A percentile compares a stretch with the other conserved stretches of the same genome.
phyloP scores from a whole-genome alignment of 2,113 vertebrate species.

The Bothrops jararaca region DNA sequence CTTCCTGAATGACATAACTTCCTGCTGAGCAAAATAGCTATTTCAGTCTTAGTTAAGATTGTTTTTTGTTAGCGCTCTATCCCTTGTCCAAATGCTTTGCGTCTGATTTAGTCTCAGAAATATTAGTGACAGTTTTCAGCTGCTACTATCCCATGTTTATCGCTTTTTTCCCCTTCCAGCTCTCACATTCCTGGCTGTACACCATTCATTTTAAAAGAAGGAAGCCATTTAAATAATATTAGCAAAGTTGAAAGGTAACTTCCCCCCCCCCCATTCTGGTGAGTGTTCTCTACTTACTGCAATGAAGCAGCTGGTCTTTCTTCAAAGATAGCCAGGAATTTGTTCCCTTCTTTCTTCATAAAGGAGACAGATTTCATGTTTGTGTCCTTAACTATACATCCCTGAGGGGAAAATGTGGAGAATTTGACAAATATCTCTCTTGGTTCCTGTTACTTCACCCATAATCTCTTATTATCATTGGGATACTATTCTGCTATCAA shows the following conservation, averaged over 20 bases:
- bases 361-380: neutral
- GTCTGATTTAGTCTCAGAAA: neutral
- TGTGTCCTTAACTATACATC: neutral
- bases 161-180: neutral
- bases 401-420: neutral
- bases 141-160: neutral
- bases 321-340: neutral
- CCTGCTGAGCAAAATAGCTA: neutral
- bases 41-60: neutral
- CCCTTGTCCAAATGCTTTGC: neutral
- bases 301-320: neutral
- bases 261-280: neutral
- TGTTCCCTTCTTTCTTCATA: neutral
- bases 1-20: neutral
- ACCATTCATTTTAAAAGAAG: conserved; percentile 1
- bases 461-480: neutral
- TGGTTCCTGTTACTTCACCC: neutral
- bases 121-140: neutral
- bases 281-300: neutral
- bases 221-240: neutral
- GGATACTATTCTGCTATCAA: neutral
- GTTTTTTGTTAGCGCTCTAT: neutral
- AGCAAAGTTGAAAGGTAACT: neutral
- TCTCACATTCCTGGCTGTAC: neutral
- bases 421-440: neutral